Evolutionary conservation across 2,888 invertebrate genomes (phyloP).

Genomic region (Erpobdella octoculata): DNA sequence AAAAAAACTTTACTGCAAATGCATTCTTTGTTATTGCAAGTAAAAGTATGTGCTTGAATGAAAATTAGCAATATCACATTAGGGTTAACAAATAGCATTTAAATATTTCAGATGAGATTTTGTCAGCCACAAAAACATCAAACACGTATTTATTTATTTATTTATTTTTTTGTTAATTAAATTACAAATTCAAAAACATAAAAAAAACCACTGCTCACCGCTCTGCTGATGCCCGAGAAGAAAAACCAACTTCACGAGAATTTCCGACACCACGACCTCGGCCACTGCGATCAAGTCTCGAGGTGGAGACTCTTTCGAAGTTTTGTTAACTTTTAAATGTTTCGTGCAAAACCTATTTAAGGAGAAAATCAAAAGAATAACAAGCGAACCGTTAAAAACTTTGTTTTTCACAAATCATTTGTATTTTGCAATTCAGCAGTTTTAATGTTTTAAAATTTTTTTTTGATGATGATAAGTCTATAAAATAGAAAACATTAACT

Average conservation of each 20-base stretch:
- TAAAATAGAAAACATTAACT: too few relatives aligned
- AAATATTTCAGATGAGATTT: neutral
- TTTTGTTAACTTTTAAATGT: conserved; percentile 81
- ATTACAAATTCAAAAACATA: neutral
- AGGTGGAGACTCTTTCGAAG: conserved; percentile 60
- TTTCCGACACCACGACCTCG: conserved; percentile 85
- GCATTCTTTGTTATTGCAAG: too few relatives aligned
- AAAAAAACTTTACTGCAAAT: too few relatives aligned
- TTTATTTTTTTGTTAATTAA: neutral
- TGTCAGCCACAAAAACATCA: neutral
- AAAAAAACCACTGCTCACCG: neutral
- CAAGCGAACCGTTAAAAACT: too few relatives aligned
- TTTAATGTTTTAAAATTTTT: too few relatives aligned
- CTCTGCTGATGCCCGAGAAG: conserved; percentile 62
- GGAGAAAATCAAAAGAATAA: too few relatives aligned
- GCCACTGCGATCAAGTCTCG: conserved; percentile 82
- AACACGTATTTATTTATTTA: neutral
- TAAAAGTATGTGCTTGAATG: too few relatives aligned
- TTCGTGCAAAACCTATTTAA: conserved; percentile 77
- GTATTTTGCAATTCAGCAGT: too few relatives aligned
- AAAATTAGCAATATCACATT: too few relatives aligned
- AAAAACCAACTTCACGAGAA: conserved; percentile 78
- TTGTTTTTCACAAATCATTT: too few relatives aligned
- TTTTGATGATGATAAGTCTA: too few relatives aligned
- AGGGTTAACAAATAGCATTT: too few relatives aligned